Percentiles rank a stretch among this genome's conserved stretches.
Evolutionary conservation across 2,888 invertebrate genomes (phyloP).

Genomic region (Amphipyra tragopoginis): DNA sequence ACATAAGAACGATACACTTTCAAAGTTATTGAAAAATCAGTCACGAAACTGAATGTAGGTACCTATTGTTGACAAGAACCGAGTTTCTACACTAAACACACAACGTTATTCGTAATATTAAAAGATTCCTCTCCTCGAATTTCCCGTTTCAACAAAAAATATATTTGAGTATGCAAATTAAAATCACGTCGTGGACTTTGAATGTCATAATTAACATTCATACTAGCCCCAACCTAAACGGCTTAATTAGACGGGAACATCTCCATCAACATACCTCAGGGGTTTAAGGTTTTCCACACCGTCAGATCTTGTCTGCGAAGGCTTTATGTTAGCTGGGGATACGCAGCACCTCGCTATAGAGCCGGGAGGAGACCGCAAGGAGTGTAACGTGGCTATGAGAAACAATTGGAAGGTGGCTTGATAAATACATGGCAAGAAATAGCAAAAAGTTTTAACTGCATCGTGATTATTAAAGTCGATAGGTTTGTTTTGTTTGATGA

Average conservation of each 20-base stretch:
- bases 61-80: no score
- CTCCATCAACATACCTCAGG: constrained; percentile 79
- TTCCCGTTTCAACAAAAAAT: constrained; percentile 26
- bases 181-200: constrained; percentile 45
- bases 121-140: constrained; percentile 1
- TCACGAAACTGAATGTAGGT: neutral
- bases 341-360: constrained; percentile 59
- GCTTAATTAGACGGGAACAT: constrained; percentile 74
- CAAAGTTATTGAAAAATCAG: constrained; percentile 16
- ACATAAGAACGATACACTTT: constrained; percentile 5
- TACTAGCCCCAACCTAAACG: constrained; percentile 42
- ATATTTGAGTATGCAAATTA: constrained; percentile 46
- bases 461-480: no score
- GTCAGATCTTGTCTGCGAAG: constrained; percentile 65
- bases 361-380: constrained; percentile 66
- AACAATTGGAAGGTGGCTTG: constrained; percentile 26
- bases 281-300: constrained; percentile 77
- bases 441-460: no score
- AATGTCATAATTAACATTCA: constrained; percentile 56
- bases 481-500: no score
- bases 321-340: constrained; percentile 72
- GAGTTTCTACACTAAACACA: neutral
- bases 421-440: neutral
- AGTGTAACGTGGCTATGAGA: constrained; percentile 57
- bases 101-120: no score